phyloP scores from a whole-genome alignment of 2,113 vertebrate species.

The Ptyas mucosa region DNA sequence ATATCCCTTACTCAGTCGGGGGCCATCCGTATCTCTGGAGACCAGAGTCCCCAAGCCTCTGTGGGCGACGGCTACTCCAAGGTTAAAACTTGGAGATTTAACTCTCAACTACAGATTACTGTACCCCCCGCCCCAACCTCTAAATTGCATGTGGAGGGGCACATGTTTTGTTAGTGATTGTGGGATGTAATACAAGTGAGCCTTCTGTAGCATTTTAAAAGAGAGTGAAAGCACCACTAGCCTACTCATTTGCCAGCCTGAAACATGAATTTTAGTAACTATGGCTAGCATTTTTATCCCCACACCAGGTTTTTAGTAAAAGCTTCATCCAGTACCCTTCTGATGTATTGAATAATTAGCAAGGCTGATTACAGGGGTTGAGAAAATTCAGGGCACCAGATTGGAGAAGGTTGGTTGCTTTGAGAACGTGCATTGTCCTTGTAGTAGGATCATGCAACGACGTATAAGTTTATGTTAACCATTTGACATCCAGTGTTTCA shows the following conservation, averaged over 20 bases:
- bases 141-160: not conserved
- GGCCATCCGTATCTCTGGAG: not conserved
- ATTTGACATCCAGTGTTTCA: not conserved
- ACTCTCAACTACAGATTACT: not conserved
- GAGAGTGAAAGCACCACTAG: no score
- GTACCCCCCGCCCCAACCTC: not conserved
- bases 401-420: not conserved
- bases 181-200: not conserved
- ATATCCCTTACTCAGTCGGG: not conserved
- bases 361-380: not conserved
- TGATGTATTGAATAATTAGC: not conserved
- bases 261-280: not conserved
- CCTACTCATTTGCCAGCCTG: not conserved
- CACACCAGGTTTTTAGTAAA: not conserved
- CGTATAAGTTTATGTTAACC: not conserved
- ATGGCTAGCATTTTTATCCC: not conserved
- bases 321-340: not conserved
- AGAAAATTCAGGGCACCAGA: not conserved
- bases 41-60: not conserved
- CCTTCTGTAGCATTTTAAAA: not conserved
- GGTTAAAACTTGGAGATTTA: not conserved
- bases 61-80: not conserved
- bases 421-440: not conserved
- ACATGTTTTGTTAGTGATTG: not conserved
- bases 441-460: not conserved